Evolutionary conservation across 1,140 invertebrate species (phyloP).

Genomic region (Manduca sexta): DNA sequence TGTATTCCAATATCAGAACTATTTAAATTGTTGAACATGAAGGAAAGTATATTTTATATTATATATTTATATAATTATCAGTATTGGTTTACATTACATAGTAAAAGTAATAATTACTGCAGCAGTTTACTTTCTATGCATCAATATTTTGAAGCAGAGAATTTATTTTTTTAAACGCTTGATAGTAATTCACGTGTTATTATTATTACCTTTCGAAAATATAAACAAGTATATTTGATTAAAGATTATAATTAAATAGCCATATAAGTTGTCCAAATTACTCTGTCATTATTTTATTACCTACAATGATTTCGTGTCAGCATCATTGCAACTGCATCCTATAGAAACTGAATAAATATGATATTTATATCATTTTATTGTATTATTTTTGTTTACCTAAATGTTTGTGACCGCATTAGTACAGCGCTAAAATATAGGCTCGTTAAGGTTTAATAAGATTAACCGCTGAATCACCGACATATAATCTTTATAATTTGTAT

Average conservation of each 20-base stretch:
- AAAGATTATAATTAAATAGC: conserved; percentile 15
- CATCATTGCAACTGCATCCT: conserved; percentile 61
- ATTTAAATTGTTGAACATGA: conserved; percentile 54
- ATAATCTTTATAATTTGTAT: no score
- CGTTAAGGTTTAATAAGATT: no score
- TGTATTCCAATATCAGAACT: conserved; percentile 46
- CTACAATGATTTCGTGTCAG: conserved; percentile 41
- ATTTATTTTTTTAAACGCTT: conserved; percentile 8
- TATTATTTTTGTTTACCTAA: conserved; percentile 3
- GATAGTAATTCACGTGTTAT: conserved; percentile 18
- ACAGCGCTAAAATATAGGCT: no score
- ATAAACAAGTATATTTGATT: conserved; percentile 22
- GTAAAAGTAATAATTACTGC: conserved; percentile 13
- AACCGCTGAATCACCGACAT: no score
- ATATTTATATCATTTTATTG: conserved; percentile 44
- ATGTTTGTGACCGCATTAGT: no score
- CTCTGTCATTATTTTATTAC: conserved; percentile 20
- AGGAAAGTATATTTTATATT: conserved; percentile 53
- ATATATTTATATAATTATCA: conserved; percentile 37
- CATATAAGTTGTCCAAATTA: conserved; percentile 40
- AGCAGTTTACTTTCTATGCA: conserved; percentile 19
- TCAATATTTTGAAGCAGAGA: conserved; percentile 13
- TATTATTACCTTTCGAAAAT: conserved; percentile 19
- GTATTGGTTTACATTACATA: conserved; percentile 44
- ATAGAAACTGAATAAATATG: conserved; percentile 64